Evolutionary conservation across 2,113 vertebrate species (phyloP), one percentile per base, ranked within the genome.

Genomic region (Mesitornis unicolor): DNA sequence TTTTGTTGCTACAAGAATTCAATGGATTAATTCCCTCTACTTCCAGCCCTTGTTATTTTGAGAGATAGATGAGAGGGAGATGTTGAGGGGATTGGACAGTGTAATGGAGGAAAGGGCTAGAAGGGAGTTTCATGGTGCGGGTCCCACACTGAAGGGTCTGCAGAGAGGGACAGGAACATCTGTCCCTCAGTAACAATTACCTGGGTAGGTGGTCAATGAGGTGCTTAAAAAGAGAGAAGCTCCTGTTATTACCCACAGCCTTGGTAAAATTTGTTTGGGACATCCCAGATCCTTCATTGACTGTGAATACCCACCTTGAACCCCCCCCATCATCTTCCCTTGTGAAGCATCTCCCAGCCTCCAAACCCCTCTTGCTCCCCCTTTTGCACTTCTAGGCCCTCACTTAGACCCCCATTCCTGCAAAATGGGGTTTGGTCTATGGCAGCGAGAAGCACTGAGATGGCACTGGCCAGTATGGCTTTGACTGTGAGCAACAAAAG

Each of bases 11-110:
- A 18, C 18, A 19, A 91, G 42, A 16, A 57, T 40, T 11, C n/a
- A 71, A 25, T n/a, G 22, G 64, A 47, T 60, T 64, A 43, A 61
- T 57, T 48, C 31, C 33, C 25, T 57, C 31, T 33, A 59, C 14
- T 29, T 42, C 29, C 24, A 70, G 36, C 25, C 15, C 61, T 26
- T 14, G 10, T 21, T 63, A 20, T 57, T 51, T 40, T 43, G 61
- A 75, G 36, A 13, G 13, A 6, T 20, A 3, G 1, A 21, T n/a
- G 35, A 24, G 18, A 64, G 36, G 19, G 19, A 57, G 25, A 57
- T 6, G 9, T 18, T 3, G 1, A 24, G n/a, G 1, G 1, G 24
- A 69, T 54, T n/a, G 48, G n/a, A 38, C 31, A 26, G 12, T 20
- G 35, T 36, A 17, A 13, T 17, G 33, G n/a, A n/a, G 28, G 11